Conservation (phyloP, 1,140 invertebrate genomes). For the Pogonomyrmex barbatus region DNA sequence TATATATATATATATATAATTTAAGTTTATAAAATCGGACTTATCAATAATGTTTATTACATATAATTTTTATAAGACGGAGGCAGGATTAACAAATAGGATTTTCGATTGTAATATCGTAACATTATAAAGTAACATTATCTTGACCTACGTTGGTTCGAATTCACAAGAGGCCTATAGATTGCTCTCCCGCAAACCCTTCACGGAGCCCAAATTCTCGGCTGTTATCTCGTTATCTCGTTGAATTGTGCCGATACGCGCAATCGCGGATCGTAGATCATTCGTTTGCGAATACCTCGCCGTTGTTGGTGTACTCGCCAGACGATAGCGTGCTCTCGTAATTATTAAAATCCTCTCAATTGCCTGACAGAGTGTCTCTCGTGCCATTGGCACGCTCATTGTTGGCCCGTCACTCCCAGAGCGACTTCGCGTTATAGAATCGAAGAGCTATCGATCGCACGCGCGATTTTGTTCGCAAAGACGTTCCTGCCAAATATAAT, state of each 20-base stretch:
- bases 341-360: conserved; percentile 78
- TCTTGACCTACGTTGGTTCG: not conserved
- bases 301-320: conserved; percentile 5
- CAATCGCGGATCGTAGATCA: conserved; percentile 13
- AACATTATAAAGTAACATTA: not conserved
- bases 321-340: conserved; percentile 70
- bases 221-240: conserved; percentile 10
- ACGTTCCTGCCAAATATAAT: conserved; percentile 40
- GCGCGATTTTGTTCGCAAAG: conserved; percentile 61
- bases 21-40: not conserved
- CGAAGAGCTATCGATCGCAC: conserved; percentile 57
- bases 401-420: conserved; percentile 76
- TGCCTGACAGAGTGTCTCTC: conserved; percentile 76
- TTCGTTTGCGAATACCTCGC: conserved; percentile 54
- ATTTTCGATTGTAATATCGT: not conserved
- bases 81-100: not conserved
- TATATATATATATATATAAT: not conserved
- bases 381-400: conserved; percentile 76
- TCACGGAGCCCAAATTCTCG: conserved; percentile 25
- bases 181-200: conserved; percentile 15
- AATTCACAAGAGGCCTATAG: not conserved
- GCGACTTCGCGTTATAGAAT: conserved; percentile 63
- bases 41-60: not conserved
- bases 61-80: not conserved
- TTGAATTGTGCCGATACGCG: conserved; percentile 36